Evolutionary conservation across 92 coral and sea anemone genomes (phyloP).

Genomic region (Scolanthus callimorphus): DNA sequence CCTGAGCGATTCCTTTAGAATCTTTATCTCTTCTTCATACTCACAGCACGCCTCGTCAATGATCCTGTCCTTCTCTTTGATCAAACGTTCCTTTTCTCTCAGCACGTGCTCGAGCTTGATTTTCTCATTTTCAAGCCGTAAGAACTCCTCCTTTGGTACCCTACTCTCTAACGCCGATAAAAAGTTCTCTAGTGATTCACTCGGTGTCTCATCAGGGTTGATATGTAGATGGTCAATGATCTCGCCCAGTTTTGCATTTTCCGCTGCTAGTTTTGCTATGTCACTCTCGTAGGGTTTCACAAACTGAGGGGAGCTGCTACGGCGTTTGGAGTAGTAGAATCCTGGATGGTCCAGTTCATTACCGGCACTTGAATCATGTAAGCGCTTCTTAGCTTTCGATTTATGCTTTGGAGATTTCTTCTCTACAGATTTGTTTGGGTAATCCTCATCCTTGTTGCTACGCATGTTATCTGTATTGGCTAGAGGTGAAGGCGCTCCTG

Average conservation of each 20-base stretch:
- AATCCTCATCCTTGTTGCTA: not conserved
- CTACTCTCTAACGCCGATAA: constrained; percentile 59
- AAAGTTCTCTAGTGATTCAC: constrained; percentile 46
- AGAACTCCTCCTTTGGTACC: constrained; percentile 71
- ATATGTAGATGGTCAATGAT: constrained; percentile 70
- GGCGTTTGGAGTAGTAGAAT: constrained; percentile 8
- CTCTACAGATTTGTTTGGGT: too few species aligned
- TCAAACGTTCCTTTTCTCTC: constrained; percentile 56
- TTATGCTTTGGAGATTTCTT: not conserved
- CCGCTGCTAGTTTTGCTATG: constrained; percentile 70
- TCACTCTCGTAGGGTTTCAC: constrained; percentile 62
- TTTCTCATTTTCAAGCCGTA: constrained; percentile 66
- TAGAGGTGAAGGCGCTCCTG: too few species aligned
- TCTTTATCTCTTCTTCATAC: constrained; percentile 56
- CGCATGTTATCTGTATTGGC: not conserved
- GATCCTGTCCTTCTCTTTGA: constrained; percentile 61
- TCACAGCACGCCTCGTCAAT: constrained; percentile 61
- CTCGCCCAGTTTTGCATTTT: constrained; percentile 80
- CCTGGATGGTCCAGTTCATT: not conserved
- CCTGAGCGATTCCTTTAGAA: constrained; percentile 41
- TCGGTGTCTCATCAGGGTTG: constrained; percentile 19
- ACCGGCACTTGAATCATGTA: not conserved
- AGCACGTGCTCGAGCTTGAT: constrained; percentile 50
- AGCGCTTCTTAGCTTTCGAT: not conserved
- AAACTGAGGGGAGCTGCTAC: constrained; percentile 34